A percentile compares a stretch with the other conserved stretches of the same genome.
Evolutionary conservation across 2,888 invertebrate species (phyloP).

Genomic region (Polia nebulosa): DNA sequence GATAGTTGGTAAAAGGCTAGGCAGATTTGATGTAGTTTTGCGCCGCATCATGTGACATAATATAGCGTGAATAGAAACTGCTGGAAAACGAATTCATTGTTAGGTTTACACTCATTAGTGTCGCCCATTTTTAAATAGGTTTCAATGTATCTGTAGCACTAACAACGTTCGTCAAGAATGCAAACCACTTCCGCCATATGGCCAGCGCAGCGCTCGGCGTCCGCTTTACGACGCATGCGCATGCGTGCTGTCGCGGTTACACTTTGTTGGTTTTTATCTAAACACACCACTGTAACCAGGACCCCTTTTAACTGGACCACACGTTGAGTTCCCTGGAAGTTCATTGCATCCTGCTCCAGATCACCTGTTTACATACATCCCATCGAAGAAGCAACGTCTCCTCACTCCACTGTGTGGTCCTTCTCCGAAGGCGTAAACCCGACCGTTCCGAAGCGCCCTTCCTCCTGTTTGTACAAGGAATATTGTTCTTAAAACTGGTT

Average conservation of each 20-base stretch:
- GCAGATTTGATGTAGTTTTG: no score
- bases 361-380: conserved; percentile 72
- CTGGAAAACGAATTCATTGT: neutral
- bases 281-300: conserved; percentile 67
- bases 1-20: no score
- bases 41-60: neutral
- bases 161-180: conserved; percentile 73
- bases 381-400: conserved; percentile 53
- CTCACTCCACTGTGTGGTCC: conserved; percentile 71
- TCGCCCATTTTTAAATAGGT: conserved; percentile 62
- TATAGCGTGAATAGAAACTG: conserved; percentile 20
- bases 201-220: conserved; percentile 71
- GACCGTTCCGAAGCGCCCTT: conserved; percentile 41
- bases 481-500: conserved; percentile 68
- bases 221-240: conserved; percentile 73
- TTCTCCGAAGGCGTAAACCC: conserved; percentile 55
- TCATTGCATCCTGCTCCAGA: conserved; percentile 66
- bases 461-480: conserved; percentile 55
- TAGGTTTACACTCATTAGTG: conserved; percentile 56
- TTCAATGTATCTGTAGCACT: conserved; percentile 62
- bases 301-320: conserved; percentile 71
- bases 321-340: conserved; percentile 66
- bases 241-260: conserved; percentile 75
- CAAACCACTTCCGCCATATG: conserved; percentile 85
- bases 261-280: conserved; percentile 78